Base-by-base conservation (phyloP, 2,888 invertebrate species). In the Drosophila stalkeri region DNA sequence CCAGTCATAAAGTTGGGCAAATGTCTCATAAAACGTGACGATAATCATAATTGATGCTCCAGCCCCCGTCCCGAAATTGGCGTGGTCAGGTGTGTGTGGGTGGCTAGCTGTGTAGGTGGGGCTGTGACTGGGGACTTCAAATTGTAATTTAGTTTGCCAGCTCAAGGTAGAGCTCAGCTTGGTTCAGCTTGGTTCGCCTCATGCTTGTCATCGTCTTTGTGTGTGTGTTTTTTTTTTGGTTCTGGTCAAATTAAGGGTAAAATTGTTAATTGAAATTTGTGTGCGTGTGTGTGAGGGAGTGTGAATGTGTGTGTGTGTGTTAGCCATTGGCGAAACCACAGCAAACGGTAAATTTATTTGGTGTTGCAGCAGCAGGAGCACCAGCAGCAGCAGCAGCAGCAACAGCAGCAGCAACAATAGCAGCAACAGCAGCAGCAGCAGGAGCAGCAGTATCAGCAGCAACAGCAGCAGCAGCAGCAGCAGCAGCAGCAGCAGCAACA, bases 21-120 rank as follows among this genome's bases (percentile, higher is more conserved):
- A 92, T 91, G 92, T 92, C 92, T 92, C 92, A 92, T 93, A 93
- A 93, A 93, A 93, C 93, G 93, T 93, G 93, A 92, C 91, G 91
- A 92, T 93, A 93, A 93, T 93, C 93, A 91, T 92, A 93, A 93
- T 92, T 92, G 92, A 93, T 93, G 92, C 86, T 77, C 82, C 78
- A 80, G 79, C 51, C 64, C 64, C 44, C 41, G 27, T 72, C 78
- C 66, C 27, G 31, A 81, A 77, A 75, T 78, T 79, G 78, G 75
- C 67, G 49, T 71, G 78, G 79, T 66, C 79, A 79, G 77, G 57
- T 43, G 37, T 20, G 62, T 49, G 49, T 8, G 44, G 41, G 27
- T 27, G 27, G 27, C 27, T 56, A 31, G 41, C n/a, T n/a, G n/a
- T 14, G 54, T 23, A 37, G 47, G 31, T 59, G 51, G 49, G 37